These are phyloP conservation scores for Busseola fusca DNA, from an alignment of 2,888 invertebrate genomes.

Conservation along the genomic window DNA sequence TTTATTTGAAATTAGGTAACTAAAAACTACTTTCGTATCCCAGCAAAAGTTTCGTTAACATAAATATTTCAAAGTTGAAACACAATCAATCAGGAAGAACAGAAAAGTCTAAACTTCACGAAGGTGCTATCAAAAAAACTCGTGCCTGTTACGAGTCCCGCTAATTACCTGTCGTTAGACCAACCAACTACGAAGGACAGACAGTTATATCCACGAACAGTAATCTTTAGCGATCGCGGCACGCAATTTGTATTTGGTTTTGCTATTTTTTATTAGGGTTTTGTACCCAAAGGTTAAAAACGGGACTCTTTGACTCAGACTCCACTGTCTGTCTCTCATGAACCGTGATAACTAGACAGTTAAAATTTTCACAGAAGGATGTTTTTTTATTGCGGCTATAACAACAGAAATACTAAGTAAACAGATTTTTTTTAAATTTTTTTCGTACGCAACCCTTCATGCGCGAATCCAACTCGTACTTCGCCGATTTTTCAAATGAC, in stretches of 20 bases:
- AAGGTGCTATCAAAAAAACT: constrained; percentile 27
- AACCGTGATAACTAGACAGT: no score
- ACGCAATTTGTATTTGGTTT: constrained; percentile 51
- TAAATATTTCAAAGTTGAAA: constrained; percentile 22
- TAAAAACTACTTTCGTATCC: no score
- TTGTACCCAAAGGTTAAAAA: no score
- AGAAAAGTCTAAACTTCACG: constrained; percentile 27
- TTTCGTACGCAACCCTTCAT: no score
- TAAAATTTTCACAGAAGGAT: no score
- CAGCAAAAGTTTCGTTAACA: constrained; percentile 6
- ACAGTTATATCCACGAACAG: background rate
- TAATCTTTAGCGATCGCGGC: constrained; percentile 46
- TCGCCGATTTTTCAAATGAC: constrained; percentile 18
- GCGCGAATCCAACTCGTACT: no score
- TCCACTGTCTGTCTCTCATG: no score
- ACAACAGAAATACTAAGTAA: no score
- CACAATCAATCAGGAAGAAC: constrained; percentile 35
- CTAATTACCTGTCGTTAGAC: constrained; percentile 44
- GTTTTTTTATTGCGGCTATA: no score
- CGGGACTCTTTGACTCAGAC: no score
- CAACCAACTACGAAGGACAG: constrained; percentile 7
- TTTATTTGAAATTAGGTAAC: no score
- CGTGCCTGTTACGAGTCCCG: constrained; percentile 55
- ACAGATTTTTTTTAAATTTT: no score
- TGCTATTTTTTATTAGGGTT: constrained; percentile 19